Conservation (phyloP, 2,888 invertebrate genomes). For the Arrhopalites spinosus region DNA sequence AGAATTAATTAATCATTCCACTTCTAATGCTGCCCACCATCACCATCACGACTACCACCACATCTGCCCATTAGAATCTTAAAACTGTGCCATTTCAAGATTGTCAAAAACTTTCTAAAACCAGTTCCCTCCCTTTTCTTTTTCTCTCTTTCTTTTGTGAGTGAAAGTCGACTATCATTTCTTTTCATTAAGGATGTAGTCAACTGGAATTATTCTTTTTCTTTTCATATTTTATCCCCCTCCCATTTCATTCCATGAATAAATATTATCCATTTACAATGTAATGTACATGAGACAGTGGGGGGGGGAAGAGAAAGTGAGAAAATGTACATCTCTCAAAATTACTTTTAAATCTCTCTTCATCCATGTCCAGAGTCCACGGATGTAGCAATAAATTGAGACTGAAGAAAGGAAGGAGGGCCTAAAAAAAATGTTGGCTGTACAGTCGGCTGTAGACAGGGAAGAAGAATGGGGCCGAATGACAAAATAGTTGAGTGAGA, state of each 20-base stretch:
- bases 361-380: not conserved
- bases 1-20: slow-evolving; percentile 14
- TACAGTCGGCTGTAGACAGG: too few species aligned
- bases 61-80: slow-evolving; percentile 4
- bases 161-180: too few species aligned
- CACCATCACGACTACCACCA: not conserved
- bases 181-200: too few species aligned
- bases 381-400: not conserved
- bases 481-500: slow-evolving; percentile 5
- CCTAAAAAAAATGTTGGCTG: too few species aligned
- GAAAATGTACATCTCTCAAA: too few species aligned
- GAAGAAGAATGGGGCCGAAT: not conserved
- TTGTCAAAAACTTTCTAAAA: not conserved
- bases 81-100: not conserved
- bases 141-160: not conserved
- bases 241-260: too few species aligned
- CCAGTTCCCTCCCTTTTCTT: not conserved
- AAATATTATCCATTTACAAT: too few species aligned
- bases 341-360: too few species aligned
- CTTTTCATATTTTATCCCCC: too few species aligned
- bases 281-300: too few species aligned
- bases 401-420: not conserved
- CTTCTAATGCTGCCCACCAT: not conserved
- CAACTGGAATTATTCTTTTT: too few species aligned
- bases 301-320: too few species aligned